These are phyloP conservation scores for Blera fallax DNA, from an alignment of 2,888 invertebrate genomes.

Conservation along the genomic window DNA sequence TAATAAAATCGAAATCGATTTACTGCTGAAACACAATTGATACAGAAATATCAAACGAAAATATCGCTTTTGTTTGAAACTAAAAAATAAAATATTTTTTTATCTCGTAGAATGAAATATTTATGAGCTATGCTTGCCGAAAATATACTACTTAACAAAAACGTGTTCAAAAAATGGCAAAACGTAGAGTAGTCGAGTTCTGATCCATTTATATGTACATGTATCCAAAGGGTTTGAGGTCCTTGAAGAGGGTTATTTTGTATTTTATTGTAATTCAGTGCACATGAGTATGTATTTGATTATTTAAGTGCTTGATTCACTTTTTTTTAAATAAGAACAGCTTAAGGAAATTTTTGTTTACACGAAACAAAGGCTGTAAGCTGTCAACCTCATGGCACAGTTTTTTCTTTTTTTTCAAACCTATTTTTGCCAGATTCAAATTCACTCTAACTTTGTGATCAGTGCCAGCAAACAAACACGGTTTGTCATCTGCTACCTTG, in stretches of 20 bases:
- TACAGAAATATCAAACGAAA: neutral
- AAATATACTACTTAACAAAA: neutral
- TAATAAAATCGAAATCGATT: neutral
- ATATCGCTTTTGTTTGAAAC: neutral
- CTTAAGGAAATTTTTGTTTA: too few relatives aligned
- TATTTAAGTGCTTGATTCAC: neutral
- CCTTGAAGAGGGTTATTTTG: neutral
- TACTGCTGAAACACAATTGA: neutral
- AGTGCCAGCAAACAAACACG: too few relatives aligned
- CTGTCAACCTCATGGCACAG: too few relatives aligned
- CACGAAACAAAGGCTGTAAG: too few relatives aligned
- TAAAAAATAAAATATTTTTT: neutral
- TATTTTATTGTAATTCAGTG: neutral
- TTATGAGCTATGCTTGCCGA: neutral
- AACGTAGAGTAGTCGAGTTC: neutral
- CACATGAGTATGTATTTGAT: too few relatives aligned
- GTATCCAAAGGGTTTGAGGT: neutral
- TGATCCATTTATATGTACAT: neutral
- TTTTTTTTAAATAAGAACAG: too few relatives aligned
- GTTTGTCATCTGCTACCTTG: too few relatives aligned
- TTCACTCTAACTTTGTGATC: too few relatives aligned
- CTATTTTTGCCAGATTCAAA: too few relatives aligned
- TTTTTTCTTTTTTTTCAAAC: too few relatives aligned
- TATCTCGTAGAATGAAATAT: neutral
- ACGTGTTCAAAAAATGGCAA: slow-evolving; percentile 5